Evolutionary conservation across 2,888 invertebrate species (phyloP), one percentile per base, ranked within the genome.

Genomic region (Thera obeliscata): DNA sequence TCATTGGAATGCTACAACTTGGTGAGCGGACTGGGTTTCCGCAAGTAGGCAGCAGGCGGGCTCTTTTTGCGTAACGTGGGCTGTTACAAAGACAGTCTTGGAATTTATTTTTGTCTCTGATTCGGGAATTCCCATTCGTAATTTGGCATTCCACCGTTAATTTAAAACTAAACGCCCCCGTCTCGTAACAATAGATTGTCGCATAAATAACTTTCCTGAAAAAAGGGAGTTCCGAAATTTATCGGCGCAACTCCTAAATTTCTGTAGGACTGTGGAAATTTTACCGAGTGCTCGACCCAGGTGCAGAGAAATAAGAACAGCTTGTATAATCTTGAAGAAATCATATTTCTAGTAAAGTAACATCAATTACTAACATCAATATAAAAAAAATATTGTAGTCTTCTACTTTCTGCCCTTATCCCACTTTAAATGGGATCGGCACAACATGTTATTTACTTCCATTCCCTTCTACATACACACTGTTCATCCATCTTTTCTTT

Each of bases 141-240:
- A 87, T 86, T 86, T 83, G 75, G 81, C 81, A 86, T 87, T 84
- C 83, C 84, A 77, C 77, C 88, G 88, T 89, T 88, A 87, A 90
- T 90, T 90, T 87, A 84, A 88, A 89, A 89, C 88, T 90, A 90
- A 90, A 88, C 78, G 85, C 81, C 74, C 74, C 69, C 67, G 73
- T 78, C 81, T 79, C 80, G 78, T 68, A 68, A 83, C 85, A 84
- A 85, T 83, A 84, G 85, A 87, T 86, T 87, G 87, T 87, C 87
- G 81, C 86, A 89, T 90, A 90, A 90, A 90, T 90, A 88, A 89
- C 87, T 81, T 79, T 77, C 68, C 77, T 77, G 81, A 82, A 85
- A 84, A 86, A 85, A 81, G 80, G 82, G 79, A 78, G 76, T 65
- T 52, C 71, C 60, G 72, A 81, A 85, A 85, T 87, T 85, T 85